Conservation (phyloP, 2,797 vertebrate genomes). For the Siniperca undulata region DNA sequence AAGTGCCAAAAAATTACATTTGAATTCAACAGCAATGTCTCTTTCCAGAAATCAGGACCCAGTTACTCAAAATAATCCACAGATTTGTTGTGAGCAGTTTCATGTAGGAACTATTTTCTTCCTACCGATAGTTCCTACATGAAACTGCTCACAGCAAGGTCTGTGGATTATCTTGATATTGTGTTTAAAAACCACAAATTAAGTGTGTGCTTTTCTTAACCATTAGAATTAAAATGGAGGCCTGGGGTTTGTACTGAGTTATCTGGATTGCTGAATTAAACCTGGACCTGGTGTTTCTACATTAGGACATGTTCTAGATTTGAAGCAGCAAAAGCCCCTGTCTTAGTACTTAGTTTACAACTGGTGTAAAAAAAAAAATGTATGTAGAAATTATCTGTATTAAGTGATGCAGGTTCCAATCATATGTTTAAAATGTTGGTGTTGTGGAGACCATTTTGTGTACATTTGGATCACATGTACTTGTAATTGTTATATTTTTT, state of each 20-base stretch:
- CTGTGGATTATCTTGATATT: too few relatives aligned
- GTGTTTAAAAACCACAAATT: neutral
- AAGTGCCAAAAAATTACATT: too few relatives aligned
- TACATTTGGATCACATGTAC: neutral
- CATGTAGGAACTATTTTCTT: too few relatives aligned
- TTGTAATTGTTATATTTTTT: neutral
- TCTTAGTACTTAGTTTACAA: neutral
- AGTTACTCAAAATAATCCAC: too few relatives aligned
- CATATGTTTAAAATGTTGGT: neutral
- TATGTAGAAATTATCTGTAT: too few relatives aligned
- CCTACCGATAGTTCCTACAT: too few relatives aligned
- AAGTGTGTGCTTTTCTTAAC: neutral
- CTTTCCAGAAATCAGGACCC: too few relatives aligned
- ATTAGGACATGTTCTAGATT: neutral
- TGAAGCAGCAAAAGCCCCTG: neutral
- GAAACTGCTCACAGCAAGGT: too few relatives aligned
- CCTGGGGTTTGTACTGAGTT: neutral
- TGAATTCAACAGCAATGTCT: too few relatives aligned
- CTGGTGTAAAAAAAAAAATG: neutral
- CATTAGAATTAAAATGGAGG: neutral
- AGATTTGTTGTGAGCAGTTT: too few relatives aligned
- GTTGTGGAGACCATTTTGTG: neutral
- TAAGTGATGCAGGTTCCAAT: too few relatives aligned
- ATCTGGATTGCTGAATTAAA: neutral
- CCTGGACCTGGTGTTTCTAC: neutral